phyloP scores from a whole-genome alignment of 2,113 vertebrate species.

The Theristicus caerulescens region DNA sequence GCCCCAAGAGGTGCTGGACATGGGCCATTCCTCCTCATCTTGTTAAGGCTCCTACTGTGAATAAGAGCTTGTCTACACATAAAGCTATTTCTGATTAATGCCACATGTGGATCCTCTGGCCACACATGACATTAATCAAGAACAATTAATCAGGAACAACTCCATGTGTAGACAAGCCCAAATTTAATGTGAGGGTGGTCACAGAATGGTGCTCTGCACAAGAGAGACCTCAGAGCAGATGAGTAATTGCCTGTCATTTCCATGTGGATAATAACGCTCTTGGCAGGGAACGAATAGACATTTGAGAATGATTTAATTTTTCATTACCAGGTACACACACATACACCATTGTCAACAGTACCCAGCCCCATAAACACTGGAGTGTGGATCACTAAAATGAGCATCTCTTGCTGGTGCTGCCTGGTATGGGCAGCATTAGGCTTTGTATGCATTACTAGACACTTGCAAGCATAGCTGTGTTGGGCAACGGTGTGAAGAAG shows the following conservation, averaged over 20 bases:
- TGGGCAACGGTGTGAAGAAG: background rate
- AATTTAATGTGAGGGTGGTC: constrained; percentile 37
- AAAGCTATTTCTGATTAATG: constrained; percentile 7
- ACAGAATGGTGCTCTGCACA: background rate
- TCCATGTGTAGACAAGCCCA: constrained; percentile 15
- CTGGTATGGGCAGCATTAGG: background rate
- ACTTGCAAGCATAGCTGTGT: background rate
- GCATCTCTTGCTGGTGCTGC: background rate
- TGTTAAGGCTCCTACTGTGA: background rate
- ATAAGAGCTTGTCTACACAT: background rate
- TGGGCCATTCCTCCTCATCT: background rate
- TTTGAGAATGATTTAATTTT: constrained; percentile 19
- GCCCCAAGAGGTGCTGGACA: background rate
- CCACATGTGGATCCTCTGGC: background rate
- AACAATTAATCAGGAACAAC: constrained; percentile 38
- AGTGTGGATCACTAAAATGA: background rate
- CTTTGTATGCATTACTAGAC: background rate
- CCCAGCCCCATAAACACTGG: background rate
- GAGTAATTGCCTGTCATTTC: constrained; percentile 4
- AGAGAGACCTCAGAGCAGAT: background rate
- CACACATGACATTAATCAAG: constrained; percentile 32
- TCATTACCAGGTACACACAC: background rate
- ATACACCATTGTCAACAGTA: background rate
- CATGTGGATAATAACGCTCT: background rate
- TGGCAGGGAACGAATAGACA: background rate